Conservation (phyloP, 2,888 invertebrate genomes). For the Pemphredon lugubris region DNA sequence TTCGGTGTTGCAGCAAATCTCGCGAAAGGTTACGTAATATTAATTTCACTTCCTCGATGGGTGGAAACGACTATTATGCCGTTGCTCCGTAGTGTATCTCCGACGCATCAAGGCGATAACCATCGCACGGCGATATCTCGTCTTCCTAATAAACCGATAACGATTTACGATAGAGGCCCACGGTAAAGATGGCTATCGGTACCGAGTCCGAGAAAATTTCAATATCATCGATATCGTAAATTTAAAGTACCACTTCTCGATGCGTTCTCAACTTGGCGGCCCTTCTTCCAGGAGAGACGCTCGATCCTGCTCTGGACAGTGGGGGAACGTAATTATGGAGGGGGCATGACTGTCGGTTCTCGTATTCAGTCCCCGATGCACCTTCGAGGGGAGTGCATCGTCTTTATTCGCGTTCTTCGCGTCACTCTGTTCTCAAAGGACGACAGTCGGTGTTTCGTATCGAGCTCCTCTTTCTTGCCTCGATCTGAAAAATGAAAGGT, state of each 20-base stretch:
- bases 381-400: constrained; percentile 50
- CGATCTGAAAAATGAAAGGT: neutral
- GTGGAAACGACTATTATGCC: neutral
- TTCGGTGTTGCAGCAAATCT: constrained; percentile 4
- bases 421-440: neutral
- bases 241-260: constrained; percentile 33
- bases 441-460: neutral
- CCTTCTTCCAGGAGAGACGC: constrained; percentile 50
- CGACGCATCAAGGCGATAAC: neutral
- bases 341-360: constrained; percentile 41
- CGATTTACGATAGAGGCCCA: neutral
- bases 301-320: constrained; percentile 12
- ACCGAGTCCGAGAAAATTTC: neutral
- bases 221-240: constrained; percentile 17
- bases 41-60: constrained; percentile 20
- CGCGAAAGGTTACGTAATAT: constrained; percentile 3
- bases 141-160: constrained; percentile 1
- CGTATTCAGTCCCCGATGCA: constrained; percentile 64
- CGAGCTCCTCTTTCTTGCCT: too few species aligned
- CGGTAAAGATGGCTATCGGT: constrained; percentile 1
- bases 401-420: neutral
- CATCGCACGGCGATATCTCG: neutral
- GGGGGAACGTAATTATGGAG: constrained; percentile 33
- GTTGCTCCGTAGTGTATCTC: neutral
- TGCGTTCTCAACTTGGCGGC: constrained; percentile 50